Evolutionary conservation across 30 jellyfish, hydroid and myxozoan species (phyloP), one percentile per base, ranked within the genome.

Genomic region (Turritopsis dohrnii): DNA sequence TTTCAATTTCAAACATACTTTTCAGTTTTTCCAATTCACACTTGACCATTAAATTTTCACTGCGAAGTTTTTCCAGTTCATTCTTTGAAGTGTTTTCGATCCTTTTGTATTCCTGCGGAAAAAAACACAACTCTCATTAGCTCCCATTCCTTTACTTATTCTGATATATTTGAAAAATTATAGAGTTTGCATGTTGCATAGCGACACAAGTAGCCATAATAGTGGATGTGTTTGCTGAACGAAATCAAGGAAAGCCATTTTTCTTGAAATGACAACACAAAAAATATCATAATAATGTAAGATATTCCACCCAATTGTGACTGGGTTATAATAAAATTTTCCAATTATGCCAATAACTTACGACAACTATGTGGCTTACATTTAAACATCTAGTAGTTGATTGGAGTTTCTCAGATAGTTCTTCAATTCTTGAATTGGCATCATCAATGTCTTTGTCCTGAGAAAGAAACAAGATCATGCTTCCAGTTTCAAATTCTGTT

Each of bases 401-500:
- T 73, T 84, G 88, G n/a, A 76, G 31, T 83, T 79, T 85, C 52
- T 83, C 81, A 8, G 96, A 53, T 7, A 89, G 29, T 18, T 94
- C 99, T 27, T 65, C 84, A 1, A 94, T 22, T 80, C 89, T 80
- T 5, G 85, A 24, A 76, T 81, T 94, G n/a, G 97, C 97, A 79
- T 94, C 97, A 7, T 54, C 23, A n/a, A 89, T 20, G 28, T 94
- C 99, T 52, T 79, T 75, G 60, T 94, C 99, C 99, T 94, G 74
- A 18, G 52, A 71, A 75, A 71, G 0, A 84, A 26, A 73, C 5
- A 71, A 22, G 83, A 9, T 79, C 79, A 79, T 16, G 1, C 16
- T 0, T 24, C 69, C 29, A 29, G 13, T n/a, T n/a, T n/a, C n/a
- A n/a, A n/a, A n/a, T n/a, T n/a, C n/a, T n/a, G n/a, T n/a, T n/a